Evolutionary conservation across 2,888 invertebrate species (phyloP).

Genomic region (Sarcophaga rosellei): DNA sequence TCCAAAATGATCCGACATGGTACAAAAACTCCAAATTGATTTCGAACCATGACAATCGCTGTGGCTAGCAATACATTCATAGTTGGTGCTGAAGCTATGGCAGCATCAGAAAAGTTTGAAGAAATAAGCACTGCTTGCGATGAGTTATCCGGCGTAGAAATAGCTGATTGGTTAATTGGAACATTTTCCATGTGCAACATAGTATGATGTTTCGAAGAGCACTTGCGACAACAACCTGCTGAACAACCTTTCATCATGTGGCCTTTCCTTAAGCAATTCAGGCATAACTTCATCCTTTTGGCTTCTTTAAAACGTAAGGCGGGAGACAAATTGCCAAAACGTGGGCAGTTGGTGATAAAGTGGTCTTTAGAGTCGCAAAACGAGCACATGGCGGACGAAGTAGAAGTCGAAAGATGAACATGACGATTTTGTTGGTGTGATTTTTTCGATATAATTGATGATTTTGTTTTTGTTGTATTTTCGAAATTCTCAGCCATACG

Average conservation of each 20-base stretch:
- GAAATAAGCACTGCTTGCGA: constrained; percentile 30
- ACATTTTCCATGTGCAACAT: constrained; percentile 60
- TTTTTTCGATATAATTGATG: not conserved
- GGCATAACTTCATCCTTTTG: constrained; percentile 47
- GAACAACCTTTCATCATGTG: constrained; percentile 63
- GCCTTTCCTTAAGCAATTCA: constrained; percentile 64
- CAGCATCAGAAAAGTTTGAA: too few relatives aligned
- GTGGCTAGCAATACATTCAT: too few relatives aligned
- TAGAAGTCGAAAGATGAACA: too few relatives aligned
- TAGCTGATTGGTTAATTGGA: not conserved
- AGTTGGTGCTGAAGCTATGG: too few relatives aligned
- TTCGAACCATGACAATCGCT: too few relatives aligned
- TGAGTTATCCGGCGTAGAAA: not conserved
- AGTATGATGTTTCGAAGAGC: constrained; percentile 61
- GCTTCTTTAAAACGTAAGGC: constrained; percentile 35
- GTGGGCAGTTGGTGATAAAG: constrained; percentile 26
- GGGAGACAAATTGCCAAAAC: constrained; percentile 44
- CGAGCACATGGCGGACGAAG: not conserved
- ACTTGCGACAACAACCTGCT: constrained; percentile 57
- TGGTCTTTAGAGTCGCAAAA: constrained; percentile 24
- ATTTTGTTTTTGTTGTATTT: not conserved
- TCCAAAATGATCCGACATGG: too few relatives aligned
- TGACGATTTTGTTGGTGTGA: not conserved
- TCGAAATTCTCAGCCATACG: constrained; percentile 33
- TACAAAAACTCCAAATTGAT: too few relatives aligned